Base-by-base conservation (phyloP, 2,888 invertebrate genomes). In the Dryadula phaetusa region DNA sequence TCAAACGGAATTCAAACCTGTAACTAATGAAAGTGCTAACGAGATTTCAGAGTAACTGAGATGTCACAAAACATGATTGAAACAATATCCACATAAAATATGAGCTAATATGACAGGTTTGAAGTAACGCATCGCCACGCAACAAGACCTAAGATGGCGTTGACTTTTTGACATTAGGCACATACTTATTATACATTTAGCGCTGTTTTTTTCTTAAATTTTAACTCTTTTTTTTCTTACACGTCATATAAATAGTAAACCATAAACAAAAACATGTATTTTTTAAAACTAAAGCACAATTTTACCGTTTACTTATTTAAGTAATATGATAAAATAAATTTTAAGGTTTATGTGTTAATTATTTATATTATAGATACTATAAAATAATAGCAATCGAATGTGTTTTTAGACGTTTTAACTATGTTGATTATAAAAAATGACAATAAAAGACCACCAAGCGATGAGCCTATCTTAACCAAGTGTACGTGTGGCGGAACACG, bases 401-500 rank as follows among this genome's bases (percentile, higher is more conserved):
- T 40, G 28, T 28, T 28, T 37, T 4, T 40, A n/a, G n/a, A 16
- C 20, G 37, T 34, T 37, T 54, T 54, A 14, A 40, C 40, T 40
- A 40, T 40, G 7, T 40, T 4, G 37, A 22, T 40, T n/a, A 40
- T 40, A 56, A 56, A n/a, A 40, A 40, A 37, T 25, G 40, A 46
- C 40, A 42, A n/a, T 42, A 60, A 65, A 56, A 65, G 85, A 85
- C 86, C 86, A 84, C 85, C 86, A 76, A 73, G 75, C 75, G 75
- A 60, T 64, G 49, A 66, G 46, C 68, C 79, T 82, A 82, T 83
- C 79, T 80, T 77, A 75, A 67, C 76, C 76, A 72, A 76, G 70
- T 80, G 77, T 70, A 74, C 76, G 76, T 74, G 77, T 78, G 78
- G 81, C 80, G 77, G 75, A 81, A 89, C 90, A 88, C 72, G 90